Conservation (phyloP, 1,140 invertebrate genomes). For the Triops longicaudatus region DNA sequence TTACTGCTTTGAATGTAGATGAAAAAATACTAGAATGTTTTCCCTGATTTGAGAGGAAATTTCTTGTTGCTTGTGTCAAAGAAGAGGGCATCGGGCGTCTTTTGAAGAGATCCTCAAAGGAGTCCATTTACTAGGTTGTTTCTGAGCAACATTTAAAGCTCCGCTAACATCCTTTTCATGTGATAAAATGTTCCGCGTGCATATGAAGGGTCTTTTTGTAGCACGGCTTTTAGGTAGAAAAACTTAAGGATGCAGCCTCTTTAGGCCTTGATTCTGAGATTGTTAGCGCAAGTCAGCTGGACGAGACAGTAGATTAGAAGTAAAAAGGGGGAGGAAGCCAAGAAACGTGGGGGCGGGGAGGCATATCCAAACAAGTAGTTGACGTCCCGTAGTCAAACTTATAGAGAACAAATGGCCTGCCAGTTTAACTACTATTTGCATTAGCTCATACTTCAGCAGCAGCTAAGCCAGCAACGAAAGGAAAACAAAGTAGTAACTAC, state of each 20-base stretch:
- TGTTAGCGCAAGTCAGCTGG: conserved; percentile 9
- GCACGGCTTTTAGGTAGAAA: background rate
- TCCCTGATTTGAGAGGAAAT: background rate
- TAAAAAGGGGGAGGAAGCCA: background rate
- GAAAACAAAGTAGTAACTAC: background rate
- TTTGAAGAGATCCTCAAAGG: background rate
- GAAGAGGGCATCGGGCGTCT: background rate
- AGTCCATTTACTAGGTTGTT: background rate
- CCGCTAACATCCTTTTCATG: background rate
- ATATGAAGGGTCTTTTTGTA: background rate
- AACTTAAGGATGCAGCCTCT: background rate
- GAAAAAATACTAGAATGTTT: background rate
- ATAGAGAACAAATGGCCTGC: conserved; percentile 11
- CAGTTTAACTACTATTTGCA: background rate
- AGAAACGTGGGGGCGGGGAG: background rate
- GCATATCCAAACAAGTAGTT: background rate
- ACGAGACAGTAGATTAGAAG: background rate
- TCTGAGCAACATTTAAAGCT: background rate
- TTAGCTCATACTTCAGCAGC: background rate
- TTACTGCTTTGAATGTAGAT: no score
- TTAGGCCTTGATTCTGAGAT: background rate
- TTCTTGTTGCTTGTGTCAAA: background rate
- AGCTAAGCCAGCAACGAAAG: background rate
- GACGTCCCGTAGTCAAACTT: conserved; percentile 10
- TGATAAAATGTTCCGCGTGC: background rate